Evolutionary conservation across 2,797 vertebrate species (phyloP), one percentile per base, ranked within the genome.

Genomic region (Columba guinea): DNA sequence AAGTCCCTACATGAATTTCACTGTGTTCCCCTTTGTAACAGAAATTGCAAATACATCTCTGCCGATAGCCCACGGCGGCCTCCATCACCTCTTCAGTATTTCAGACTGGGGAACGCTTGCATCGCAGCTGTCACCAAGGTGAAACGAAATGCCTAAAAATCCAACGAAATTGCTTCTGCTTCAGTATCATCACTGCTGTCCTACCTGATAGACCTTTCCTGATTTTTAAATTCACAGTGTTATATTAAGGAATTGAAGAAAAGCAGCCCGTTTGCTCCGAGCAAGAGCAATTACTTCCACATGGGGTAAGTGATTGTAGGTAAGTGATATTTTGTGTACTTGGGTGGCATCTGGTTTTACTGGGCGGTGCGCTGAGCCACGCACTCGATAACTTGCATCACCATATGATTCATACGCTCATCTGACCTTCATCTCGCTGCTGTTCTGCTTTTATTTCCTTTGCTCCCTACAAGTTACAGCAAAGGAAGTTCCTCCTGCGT

Each of bases 321-420:
- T 75, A 15, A 92, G 62, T 37, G 89, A 11, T 55, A 37, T 80
- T 51, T 87, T 44, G 78, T 56, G 64, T 77, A 22, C 35, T 93
- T 56, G 23, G 78, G 79, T 87, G 90, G 82, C 63, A 76, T 69
- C 73, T 95, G 89, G 35, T 64, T 64, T 89, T n/a, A 9, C 16
- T 34, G 89, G 95, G 90, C 0, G 64, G 90, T 58, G 69, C 78
- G 19, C 76, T 11, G 65, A 75, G 78, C 87, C 5, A 4, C 15
- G 11, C 46, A 6, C 71, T 85, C 8, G 5, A 13, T 55, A 49
- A 34, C 78, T 95, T 94, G 90, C 90, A 87, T 93, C 79, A 93
- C 63, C 19, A 5, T 27, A 15, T 96, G 96, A 97, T 79, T 97
- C 96, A 96, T n/a, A 9, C 8, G 19, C 24, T 95, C 95, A 85